Conservation (phyloP, 2,113 vertebrate genomes). For the Gasterosteus aculeatus region DNA sequence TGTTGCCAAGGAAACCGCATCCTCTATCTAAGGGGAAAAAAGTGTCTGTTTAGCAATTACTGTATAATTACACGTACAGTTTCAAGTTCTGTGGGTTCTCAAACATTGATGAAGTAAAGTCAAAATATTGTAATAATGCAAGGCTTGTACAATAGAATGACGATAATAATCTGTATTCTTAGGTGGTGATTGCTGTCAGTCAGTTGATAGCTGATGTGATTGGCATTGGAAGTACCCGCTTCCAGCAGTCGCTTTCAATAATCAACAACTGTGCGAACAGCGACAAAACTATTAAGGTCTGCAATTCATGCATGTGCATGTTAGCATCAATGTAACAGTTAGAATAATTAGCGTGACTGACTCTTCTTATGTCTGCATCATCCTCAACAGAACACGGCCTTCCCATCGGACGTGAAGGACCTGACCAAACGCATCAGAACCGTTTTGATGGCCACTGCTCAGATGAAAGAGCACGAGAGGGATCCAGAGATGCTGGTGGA, state of each 20-base stretch:
- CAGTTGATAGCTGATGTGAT: slow-evolving; percentile 98
- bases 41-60: not conserved
- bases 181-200: slow-evolving; percentile 99
- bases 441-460: slow-evolving; percentile 96
- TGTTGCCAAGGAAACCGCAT: not conserved
- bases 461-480: slow-evolving; percentile 99
- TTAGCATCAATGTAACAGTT: not conserved
- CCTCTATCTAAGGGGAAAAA: not conserved
- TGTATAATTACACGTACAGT: not conserved
- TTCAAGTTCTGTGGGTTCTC: not conserved
- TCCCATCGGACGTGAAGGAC: slow-evolving; percentile 97
- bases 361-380: not conserved
- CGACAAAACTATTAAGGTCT: slow-evolving; percentile 93
- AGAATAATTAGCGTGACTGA: not conserved
- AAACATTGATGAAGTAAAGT: not conserved
- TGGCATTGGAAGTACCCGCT: slow-evolving; percentile 95
- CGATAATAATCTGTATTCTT: slow-evolving; percentile 3
- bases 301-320: slow-evolving; percentile 4
- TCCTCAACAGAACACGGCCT: slow-evolving; percentile 89
- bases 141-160: not conserved
- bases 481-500: slow-evolving; percentile 99
- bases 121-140: not conserved
- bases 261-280: slow-evolving; percentile 99
- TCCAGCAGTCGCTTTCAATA: slow-evolving; percentile 97
- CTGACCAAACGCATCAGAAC: slow-evolving; percentile 97